phyloP scores from a whole-genome alignment of 2,113 vertebrate genomes.

The Mus musculus region GRCm39 chr16:74591501-74592000 shows the following conservation, averaged over 20 bases:
- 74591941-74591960: background rate
- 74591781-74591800: background rate
- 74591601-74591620: background rate
- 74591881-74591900: background rate
- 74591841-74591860: background rate
- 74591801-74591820: background rate
- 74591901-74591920: background rate
- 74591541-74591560: background rate
- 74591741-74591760: background rate
- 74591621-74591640: background rate
- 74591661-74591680: background rate
- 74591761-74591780: too few relatives aligned
- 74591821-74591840: background rate
- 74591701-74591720: too few relatives aligned
- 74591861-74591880: background rate
- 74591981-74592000: background rate
- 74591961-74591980: background rate
- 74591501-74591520: background rate
- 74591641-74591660: background rate
- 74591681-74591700: too few relatives aligned
- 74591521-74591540: background rate
- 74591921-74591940: background rate
- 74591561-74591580: background rate
- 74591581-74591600: background rate
- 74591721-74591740: background rate